phyloP scores from a whole-genome alignment of 2,113 vertebrate genomes.

The Gobiocypris rarus region DNA sequence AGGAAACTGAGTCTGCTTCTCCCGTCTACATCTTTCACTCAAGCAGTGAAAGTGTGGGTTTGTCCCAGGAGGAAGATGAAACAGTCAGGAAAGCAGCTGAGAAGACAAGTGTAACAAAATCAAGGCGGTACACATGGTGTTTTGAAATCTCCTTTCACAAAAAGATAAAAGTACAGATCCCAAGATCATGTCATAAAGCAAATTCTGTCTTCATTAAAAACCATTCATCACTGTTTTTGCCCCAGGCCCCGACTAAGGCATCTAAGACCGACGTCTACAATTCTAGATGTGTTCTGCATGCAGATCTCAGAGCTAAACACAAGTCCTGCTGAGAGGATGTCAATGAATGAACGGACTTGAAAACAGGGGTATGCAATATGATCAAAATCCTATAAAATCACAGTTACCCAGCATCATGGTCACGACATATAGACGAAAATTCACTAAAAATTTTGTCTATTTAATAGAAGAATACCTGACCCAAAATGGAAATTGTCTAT shows the following conservation, averaged over 20 bases:
- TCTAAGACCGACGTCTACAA: background rate
- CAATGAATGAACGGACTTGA: background rate
- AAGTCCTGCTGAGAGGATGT: background rate
- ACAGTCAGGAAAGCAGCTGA: background rate
- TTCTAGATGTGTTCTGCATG: constrained; percentile 4
- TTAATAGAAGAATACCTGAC: no score
- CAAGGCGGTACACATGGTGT: background rate
- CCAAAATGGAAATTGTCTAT: background rate
- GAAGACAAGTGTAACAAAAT: background rate
- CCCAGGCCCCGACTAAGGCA: background rate
- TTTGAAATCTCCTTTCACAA: constrained; percentile 12
- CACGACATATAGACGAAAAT: background rate
- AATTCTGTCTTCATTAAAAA: background rate
- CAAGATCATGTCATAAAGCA: constrained; percentile 11
- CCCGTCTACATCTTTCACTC: background rate
- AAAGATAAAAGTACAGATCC: constrained; percentile 25
- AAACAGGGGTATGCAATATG: background rate
- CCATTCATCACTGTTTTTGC: background rate
- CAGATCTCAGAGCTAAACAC: background rate
- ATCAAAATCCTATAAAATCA: background rate
- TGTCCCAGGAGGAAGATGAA: constrained; percentile 24
- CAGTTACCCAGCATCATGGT: background rate
- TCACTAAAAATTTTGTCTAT: no score
- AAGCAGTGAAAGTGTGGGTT: background rate
- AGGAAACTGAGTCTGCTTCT: background rate